These are phyloP conservation scores for Myiothlypis coronata DNA, from an alignment of 2,797 vertebrate species.

Conservation along the genomic window DNA sequence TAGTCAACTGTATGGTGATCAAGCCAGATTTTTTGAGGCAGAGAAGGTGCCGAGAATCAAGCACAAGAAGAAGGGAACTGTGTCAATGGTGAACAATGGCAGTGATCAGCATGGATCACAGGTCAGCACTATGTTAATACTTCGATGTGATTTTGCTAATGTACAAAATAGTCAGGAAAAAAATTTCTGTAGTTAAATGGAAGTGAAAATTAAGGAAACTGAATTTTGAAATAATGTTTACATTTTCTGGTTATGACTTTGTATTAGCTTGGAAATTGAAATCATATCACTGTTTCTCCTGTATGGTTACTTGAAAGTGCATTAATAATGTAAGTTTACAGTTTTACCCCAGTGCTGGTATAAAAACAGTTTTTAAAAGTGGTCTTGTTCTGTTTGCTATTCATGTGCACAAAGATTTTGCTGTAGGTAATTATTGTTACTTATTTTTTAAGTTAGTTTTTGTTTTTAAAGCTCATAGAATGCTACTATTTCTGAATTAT, in stretches of 20 bases:
- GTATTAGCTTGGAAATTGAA: neutral
- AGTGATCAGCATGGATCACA: slow-evolving; percentile 92
- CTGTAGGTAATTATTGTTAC: neutral
- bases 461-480: neutral
- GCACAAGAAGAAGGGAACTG: slow-evolving; percentile 91
- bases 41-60: slow-evolving; percentile 95
- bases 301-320: neutral
- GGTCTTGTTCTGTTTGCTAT: neutral
- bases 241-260: neutral
- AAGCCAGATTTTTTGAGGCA: slow-evolving; percentile 91
- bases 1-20: slow-evolving; percentile 94
- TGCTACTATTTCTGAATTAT: neutral
- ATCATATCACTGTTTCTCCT: neutral
- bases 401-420: neutral
- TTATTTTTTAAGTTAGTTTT: neutral
- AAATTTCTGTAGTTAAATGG: neutral
- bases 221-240: neutral
- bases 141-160: neutral
- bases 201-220: neutral
- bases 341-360: neutral
- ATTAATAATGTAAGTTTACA: neutral
- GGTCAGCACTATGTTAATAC: slow-evolving; percentile 70
- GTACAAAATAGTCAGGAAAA: neutral
- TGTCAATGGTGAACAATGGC: slow-evolving; percentile 98
- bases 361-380: neutral